Evolutionary conservation across 2,888 invertebrate genomes (phyloP).

Genomic region (Lithophane leautieri): DNA sequence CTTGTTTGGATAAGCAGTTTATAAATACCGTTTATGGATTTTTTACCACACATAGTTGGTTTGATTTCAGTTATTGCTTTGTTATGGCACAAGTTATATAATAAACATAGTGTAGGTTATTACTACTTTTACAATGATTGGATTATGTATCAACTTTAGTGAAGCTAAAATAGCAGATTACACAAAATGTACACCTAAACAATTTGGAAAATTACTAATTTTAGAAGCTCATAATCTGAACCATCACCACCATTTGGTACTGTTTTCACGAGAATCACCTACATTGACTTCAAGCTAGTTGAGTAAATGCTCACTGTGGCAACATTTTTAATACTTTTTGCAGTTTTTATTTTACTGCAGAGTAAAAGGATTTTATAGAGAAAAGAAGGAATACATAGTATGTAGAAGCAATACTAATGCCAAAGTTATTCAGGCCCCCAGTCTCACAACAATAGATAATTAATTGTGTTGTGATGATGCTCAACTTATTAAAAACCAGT

Average conservation of each 20-base stretch:
- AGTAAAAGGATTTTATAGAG: background rate
- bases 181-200: constrained; percentile 61
- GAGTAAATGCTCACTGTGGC: background rate
- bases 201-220: constrained; percentile 53
- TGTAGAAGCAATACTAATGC: background rate
- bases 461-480: background rate
- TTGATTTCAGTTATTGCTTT: constrained; percentile 48
- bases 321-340: constrained; percentile 5
- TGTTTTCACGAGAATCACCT: constrained; percentile 54
- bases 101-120: constrained; percentile 41
- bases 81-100: constrained; percentile 64
- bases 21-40: constrained; percentile 37
- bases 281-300: constrained; percentile 68
- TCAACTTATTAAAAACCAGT: constrained; percentile 1
- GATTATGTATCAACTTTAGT: constrained; percentile 63
- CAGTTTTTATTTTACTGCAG: background rate
- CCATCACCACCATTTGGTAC: constrained; percentile 67
- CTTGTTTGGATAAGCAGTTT: constrained; percentile 35
- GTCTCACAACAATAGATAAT: background rate
- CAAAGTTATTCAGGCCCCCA: background rate
- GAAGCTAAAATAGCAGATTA: constrained; percentile 74
- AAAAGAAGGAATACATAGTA: background rate
- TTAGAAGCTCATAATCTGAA: constrained; percentile 66
- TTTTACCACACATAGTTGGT: constrained; percentile 32
- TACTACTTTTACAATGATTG: constrained; percentile 47